Evolutionary conservation across 2,113 vertebrate species (phyloP).

Genomic region (Pyxicephalus adspersus): DNA sequence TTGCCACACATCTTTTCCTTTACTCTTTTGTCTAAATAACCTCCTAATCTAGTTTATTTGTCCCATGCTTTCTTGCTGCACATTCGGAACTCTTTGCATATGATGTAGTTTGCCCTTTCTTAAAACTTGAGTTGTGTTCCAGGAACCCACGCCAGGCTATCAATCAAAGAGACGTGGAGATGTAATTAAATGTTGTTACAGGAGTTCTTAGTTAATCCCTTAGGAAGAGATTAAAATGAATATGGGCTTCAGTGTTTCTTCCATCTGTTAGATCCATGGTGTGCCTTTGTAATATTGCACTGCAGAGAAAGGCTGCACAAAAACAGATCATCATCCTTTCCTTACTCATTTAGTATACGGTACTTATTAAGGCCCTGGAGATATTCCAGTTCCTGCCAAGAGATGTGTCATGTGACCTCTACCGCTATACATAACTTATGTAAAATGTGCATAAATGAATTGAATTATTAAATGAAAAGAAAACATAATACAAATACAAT

Average conservation of each 20-base stretch:
- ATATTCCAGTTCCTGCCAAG: background rate
- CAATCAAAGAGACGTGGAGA: conserved; percentile 37
- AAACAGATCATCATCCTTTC: background rate
- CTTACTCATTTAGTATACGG: background rate
- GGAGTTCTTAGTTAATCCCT: conserved; percentile 42
- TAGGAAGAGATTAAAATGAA: conserved; percentile 23
- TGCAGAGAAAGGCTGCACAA: conserved; percentile 9
- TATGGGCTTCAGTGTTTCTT: background rate
- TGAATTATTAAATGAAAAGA: too few relatives aligned
- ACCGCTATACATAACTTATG: background rate
- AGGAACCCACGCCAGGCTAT: conserved; percentile 19
- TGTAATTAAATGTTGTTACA: conserved; percentile 36
- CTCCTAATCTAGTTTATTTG: too few relatives aligned
- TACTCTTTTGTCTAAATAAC: too few relatives aligned
- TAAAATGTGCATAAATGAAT: too few relatives aligned
- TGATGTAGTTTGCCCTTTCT: conserved; percentile 20
- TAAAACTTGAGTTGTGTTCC: conserved; percentile 13
- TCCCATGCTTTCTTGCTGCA: conserved; percentile 19
- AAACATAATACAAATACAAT: too few relatives aligned
- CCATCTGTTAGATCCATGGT: conserved; percentile 12
- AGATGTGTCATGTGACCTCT: background rate
- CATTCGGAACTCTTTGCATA: background rate
- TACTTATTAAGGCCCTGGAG: conserved; percentile 24
- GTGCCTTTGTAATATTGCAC: conserved; percentile 10
- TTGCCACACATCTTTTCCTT: too few relatives aligned